Base-by-base conservation (phyloP, 64 coral and sea anemone species). In the Pocillopora verrucosa region DNA sequence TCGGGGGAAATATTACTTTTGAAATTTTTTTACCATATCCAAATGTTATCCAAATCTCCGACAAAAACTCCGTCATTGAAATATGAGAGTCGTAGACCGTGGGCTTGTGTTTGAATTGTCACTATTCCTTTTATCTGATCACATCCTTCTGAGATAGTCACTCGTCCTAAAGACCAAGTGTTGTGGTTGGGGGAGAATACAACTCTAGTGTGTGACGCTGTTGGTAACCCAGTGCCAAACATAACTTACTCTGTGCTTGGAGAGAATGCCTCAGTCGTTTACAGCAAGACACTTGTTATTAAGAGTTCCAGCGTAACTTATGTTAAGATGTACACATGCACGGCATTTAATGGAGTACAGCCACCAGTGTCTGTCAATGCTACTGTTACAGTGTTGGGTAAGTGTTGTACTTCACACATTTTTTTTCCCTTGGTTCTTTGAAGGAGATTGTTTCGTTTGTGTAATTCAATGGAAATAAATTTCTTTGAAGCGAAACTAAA, bases 221-320 rank as follows among this genome's bases (percentile, higher is more conserved):
- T 37, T 84, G 91, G 91, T 83, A 89, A 93, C 13, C 91, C 91
- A 77, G 41, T 34, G 24, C 91, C 86, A 14, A 69, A 11, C 10
- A 76, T 93, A 25, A 51, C 87, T 6, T 93, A 75, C 86, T 34
- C 68, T 67, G 80, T 82, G 30, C 59, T 34, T 22, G 87, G 82
- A 36, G 59, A 93, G 19, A 65, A 80, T 34, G 79, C 59, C 16
- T 89, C 41, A 89, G 59, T 76, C 58, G 77, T 58, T 7, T 13
- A 6, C 58, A 26, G 17, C 17, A 59, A 59, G 59, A 56, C 22
- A 22, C 70, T 93, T 74, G 82, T 59, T 38, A 9, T 93, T 75
- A 35, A 16, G 58, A 68, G 65, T 56, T 80, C 76, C 35, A 36
- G 76, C 57, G 20, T 67, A 11, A n/a, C 70, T 10, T 73, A 89